Evolutionary conservation across 2,888 invertebrate species (phyloP), one percentile per base, ranked within the genome.

Genomic region (Ferdinandea cuprea): DNA sequence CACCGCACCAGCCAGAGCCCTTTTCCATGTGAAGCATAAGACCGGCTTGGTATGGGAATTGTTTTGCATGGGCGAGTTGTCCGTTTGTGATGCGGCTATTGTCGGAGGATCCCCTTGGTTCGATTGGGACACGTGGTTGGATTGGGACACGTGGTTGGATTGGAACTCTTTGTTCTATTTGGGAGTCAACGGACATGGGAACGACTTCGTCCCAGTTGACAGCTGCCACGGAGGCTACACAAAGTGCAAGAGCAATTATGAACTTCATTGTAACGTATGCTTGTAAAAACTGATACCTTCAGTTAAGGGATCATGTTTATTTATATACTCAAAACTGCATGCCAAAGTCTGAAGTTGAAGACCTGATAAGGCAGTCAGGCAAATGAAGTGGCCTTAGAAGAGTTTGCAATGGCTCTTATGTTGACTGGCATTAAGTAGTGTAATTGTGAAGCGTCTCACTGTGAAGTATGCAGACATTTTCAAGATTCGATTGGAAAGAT

Each of bases 1-100:
- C 90, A 46, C 90, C 90, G 66, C 90, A 90, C 89, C 89, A 90
- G 0, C 30, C 52, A 4, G 40, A 37, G 0, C 25, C 5, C 25
- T 25, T 25, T 25, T 2, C 25, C 25, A 3, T 5, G 5, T 25
- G 25, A 5, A 25, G 85, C 63, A 89, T 89, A 0, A 81, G 32
- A 30, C 89, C 90, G 28, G 88, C 90, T 85, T 90, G 90, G 66
- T 90, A 90, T 35, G 90, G 90, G 56, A 91, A 89, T 48, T 59
- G 88, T 86, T 65, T 89, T 79, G 0, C 87, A 87, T 56, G 87
- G 1, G 89, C 91, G 32, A 89, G 88, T 71, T 87, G 86, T 32
- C 91, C 90, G 54, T 81, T 76, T 3, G 81, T 76, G 3, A 79
- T 79, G 11, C 79, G 79, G 7, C 69, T 32, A 0, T 76, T 28